phyloP scores from a whole-genome alignment of 2,888 invertebrate species.

The Xestobium rufovillosum region DNA sequence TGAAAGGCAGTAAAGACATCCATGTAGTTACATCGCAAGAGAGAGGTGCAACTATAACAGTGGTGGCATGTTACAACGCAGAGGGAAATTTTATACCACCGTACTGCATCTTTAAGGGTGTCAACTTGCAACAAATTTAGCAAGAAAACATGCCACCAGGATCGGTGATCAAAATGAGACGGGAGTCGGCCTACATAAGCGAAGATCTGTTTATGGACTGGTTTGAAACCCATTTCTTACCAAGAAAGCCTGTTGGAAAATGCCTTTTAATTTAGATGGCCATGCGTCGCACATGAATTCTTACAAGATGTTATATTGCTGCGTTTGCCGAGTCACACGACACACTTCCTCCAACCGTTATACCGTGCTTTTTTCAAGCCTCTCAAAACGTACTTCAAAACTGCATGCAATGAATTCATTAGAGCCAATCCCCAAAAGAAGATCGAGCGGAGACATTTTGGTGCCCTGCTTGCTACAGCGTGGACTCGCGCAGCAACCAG shows the following conservation, averaged over 20 bases:
- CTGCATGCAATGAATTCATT: background rate
- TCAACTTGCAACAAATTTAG: conserved; percentile 10
- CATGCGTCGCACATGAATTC: conserved; percentile 8
- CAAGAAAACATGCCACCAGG: conserved; percentile 13
- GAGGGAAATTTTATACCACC: conserved; percentile 11
- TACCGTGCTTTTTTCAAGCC: conserved; percentile 8
- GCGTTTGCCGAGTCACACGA: conserved; percentile 11
- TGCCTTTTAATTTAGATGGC: too few species aligned
- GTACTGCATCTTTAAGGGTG: conserved; percentile 12
- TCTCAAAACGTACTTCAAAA: conserved; percentile 9
- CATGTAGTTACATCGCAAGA: too few species aligned
- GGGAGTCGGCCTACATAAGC: conserved; percentile 11
- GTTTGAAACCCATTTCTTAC: conserved; percentile 7
- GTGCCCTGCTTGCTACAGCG: conserved; percentile 8
- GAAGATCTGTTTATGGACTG: too few species aligned
- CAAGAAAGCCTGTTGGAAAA: conserved; percentile 9
- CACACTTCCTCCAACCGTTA: conserved; percentile 14
- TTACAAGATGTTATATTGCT: conserved; percentile 6
- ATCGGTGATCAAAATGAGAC: conserved; percentile 13
- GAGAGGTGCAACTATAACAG: too few species aligned
- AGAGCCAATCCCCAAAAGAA: too few species aligned
- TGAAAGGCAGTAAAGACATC: too few species aligned
- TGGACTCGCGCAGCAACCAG: conserved; percentile 12
- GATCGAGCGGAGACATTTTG: too few species aligned
- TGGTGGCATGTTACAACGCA: too few species aligned